phyloP scores from a whole-genome alignment of 2,113 vertebrate species.

The Eretmochelys imbricata region DNA sequence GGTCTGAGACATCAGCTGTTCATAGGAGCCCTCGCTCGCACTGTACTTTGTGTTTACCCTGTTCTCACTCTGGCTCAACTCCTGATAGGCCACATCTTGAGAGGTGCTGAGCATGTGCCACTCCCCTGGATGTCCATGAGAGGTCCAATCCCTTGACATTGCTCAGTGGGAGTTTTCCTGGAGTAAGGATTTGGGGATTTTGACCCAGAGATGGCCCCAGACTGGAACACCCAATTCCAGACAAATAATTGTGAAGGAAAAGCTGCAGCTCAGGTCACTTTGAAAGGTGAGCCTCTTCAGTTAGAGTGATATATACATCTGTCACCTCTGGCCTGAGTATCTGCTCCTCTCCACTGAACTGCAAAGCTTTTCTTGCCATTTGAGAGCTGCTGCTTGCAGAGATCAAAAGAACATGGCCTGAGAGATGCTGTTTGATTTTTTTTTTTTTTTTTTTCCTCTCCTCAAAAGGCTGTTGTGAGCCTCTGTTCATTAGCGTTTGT shows the following conservation, averaged over 20 bases:
- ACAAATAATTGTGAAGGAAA: neutral
- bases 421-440: constrained; percentile 42
- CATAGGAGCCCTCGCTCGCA: neutral
- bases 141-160: neutral
- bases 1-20: neutral
- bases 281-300: fast-evolving
- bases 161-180: neutral
- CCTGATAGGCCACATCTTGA: neutral
- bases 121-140: neutral
- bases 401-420: neutral
- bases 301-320: neutral
- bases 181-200: neutral
- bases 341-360: neutral
- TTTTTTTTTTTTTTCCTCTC: constrained; percentile 50
- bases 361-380: constrained; percentile 2
- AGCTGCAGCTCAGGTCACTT: neutral
- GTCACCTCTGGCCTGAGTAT: neutral
- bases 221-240: neutral
- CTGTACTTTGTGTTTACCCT: neutral
- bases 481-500: neutral
- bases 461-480: constrained; percentile 49
- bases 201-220: neutral
- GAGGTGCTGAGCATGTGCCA: neutral
- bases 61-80: neutral
- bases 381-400: constrained; percentile 26